These are phyloP conservation scores for Grammomys surdaster DNA, from an alignment of 2,113 vertebrate species.

Conservation along the genomic window DNA sequence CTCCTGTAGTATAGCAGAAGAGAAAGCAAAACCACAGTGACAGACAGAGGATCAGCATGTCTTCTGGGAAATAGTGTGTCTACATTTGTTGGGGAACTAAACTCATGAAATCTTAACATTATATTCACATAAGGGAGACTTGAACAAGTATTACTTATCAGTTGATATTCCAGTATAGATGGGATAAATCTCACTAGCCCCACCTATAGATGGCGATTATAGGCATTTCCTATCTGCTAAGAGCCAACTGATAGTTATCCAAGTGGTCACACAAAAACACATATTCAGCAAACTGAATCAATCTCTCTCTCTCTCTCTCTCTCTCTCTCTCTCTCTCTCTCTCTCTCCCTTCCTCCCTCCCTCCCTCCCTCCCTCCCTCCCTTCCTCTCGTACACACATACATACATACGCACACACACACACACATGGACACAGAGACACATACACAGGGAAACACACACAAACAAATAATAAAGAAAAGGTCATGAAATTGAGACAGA, in stretches of 20 bases:
- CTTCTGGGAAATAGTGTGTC: neutral
- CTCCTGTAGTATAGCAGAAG: neutral
- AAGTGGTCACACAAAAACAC: neutral
- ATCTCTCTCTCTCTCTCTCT: neutral
- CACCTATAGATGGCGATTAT: neutral
- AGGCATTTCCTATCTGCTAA: neutral
- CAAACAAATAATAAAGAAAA: neutral
- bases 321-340: too few species aligned
- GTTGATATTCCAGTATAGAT: neutral
- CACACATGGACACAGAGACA: neutral
- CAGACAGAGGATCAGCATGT: neutral
- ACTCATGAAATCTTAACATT: neutral
- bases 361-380: neutral
- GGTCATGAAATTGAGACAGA: neutral
- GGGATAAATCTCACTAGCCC: neutral
- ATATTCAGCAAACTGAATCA: neutral
- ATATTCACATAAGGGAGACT: neutral
- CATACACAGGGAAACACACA: too few species aligned
- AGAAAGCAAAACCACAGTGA: neutral
- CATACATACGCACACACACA: neutral
- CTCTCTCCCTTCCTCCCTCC: too few species aligned
- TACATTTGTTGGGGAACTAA: neutral
- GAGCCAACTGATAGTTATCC: neutral
- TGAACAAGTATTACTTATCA: neutral
- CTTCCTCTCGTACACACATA: neutral